phyloP scores from a whole-genome alignment of 2,113 vertebrate genomes.

The Prunella fulvescens region DNA sequence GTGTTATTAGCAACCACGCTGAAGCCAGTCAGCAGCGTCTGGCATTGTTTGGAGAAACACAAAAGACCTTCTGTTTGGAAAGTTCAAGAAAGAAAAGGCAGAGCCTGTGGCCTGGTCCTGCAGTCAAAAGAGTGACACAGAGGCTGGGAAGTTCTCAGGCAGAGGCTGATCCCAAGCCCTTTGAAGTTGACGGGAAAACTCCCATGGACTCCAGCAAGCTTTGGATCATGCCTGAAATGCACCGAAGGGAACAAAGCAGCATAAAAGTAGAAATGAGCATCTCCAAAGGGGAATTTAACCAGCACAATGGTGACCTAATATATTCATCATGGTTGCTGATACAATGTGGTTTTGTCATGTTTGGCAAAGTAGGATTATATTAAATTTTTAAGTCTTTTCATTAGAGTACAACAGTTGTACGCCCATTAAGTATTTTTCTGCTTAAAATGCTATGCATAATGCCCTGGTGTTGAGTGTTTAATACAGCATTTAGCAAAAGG shows the following conservation, averaged over 20 bases:
- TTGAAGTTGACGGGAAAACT: conserved; percentile 21
- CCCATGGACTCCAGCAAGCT: background rate
- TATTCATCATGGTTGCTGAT: background rate
- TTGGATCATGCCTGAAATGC: background rate
- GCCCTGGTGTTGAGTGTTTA: background rate
- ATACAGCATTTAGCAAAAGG: background rate
- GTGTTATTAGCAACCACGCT: conserved; percentile 68
- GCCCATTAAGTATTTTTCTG: background rate
- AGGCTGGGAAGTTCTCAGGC: conserved; percentile 28
- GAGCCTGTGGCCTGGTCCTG: conserved; percentile 61
- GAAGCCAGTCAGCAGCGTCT: conserved; percentile 73
- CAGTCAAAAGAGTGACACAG: conserved; percentile 39
- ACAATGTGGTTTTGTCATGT: background rate
- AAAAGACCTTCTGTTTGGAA: conserved; percentile 83
- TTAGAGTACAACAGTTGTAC: background rate
- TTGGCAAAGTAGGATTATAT: background rate
- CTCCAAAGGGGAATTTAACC: background rate
- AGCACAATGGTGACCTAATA: background rate
- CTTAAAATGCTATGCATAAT: background rate
- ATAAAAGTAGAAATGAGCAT: background rate
- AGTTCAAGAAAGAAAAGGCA: conserved; percentile 72
- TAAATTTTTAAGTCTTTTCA: background rate
- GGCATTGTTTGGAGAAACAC: conserved; percentile 85
- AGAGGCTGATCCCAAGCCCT: conserved; percentile 14
- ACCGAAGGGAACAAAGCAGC: background rate